phyloP scores from a whole-genome alignment of 1,140 invertebrate species.

The Bilobella aurantiaca region DNA sequence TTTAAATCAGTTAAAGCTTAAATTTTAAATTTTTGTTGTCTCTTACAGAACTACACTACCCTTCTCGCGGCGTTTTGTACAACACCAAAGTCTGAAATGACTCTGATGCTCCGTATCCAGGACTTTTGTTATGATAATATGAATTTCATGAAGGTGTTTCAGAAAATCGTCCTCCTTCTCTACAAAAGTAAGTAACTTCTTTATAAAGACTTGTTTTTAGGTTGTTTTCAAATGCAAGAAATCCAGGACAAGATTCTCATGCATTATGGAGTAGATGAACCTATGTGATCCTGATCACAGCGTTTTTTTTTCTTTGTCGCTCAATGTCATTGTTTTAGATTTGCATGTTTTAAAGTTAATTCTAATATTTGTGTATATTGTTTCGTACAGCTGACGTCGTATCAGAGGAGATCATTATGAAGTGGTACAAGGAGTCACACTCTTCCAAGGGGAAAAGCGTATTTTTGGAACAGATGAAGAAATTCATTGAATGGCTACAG shows the following conservation, averaged over 20 bases:
- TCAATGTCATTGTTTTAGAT: too few relatives aligned
- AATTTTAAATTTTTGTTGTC: slow-evolving; percentile 15
- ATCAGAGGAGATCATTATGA: slow-evolving; percentile 80
- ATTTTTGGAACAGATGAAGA: slow-evolving; percentile 94
- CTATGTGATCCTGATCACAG: neutral
- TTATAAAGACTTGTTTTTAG: neutral
- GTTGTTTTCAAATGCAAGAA: neutral
- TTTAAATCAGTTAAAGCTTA: too few relatives aligned
- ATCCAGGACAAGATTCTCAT: neutral
- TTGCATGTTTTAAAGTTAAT: neutral
- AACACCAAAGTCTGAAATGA: slow-evolving; percentile 71
- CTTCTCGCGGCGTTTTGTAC: slow-evolving; percentile 75
- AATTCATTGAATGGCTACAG: slow-evolving; percentile 92
- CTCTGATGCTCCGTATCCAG: slow-evolving; percentile 79
- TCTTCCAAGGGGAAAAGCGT: slow-evolving; percentile 89
- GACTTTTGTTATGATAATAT: slow-evolving; percentile 98
- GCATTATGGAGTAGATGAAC: neutral
- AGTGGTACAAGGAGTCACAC: slow-evolving; percentile 87
- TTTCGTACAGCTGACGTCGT: slow-evolving; percentile 63
- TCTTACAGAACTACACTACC: slow-evolving; percentile 59
- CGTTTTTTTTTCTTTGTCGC: neutral
- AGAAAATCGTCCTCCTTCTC: slow-evolving; percentile 89
- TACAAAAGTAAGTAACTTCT: slow-evolving; percentile 66
- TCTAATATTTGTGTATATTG: neutral
- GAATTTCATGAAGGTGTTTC: slow-evolving; percentile 97